A percentile compares a stretch with the other conserved stretches of the same genome.
Evolutionary conservation across 2,113 vertebrate genomes (phyloP).

Genomic region (Nyctereutes procyonoides): DNA sequence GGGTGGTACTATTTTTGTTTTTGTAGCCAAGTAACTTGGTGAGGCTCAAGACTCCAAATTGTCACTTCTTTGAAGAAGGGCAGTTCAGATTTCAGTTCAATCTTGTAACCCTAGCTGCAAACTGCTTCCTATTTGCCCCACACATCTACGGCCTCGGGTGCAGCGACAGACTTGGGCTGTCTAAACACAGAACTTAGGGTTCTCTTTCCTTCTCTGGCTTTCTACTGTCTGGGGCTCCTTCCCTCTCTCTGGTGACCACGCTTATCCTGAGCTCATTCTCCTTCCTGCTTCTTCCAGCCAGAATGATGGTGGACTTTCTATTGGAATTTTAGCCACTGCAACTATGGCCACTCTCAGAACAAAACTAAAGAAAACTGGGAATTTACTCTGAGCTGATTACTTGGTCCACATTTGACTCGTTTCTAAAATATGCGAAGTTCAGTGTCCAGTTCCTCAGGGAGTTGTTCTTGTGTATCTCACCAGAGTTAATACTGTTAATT

Average conservation of each 20-base stretch:
- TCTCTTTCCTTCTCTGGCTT: neutral
- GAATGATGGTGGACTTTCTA: neutral
- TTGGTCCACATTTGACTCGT: neutral
- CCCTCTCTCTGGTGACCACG: neutral
- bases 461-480: neutral
- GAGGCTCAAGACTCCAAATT: neutral
- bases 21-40: neutral
- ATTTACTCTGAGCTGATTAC: neutral
- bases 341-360: neutral
- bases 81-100: neutral
- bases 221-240: neutral
- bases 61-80: neutral
- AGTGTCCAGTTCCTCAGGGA: neutral
- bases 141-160: neutral
- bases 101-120: neutral
- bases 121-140: neutral
- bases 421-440: neutral
- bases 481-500: neutral
- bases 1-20: neutral
- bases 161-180: neutral
- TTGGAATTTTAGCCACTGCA: slow-evolving; percentile 1
- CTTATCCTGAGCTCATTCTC: neutral
- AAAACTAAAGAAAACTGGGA: slow-evolving; percentile 24
- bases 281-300: slow-evolving; percentile 30
- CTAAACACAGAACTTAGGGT: slow-evolving; percentile 19